Conservation (phyloP, 2,888 invertebrate genomes). For the Oligia fasciuncula region DNA sequence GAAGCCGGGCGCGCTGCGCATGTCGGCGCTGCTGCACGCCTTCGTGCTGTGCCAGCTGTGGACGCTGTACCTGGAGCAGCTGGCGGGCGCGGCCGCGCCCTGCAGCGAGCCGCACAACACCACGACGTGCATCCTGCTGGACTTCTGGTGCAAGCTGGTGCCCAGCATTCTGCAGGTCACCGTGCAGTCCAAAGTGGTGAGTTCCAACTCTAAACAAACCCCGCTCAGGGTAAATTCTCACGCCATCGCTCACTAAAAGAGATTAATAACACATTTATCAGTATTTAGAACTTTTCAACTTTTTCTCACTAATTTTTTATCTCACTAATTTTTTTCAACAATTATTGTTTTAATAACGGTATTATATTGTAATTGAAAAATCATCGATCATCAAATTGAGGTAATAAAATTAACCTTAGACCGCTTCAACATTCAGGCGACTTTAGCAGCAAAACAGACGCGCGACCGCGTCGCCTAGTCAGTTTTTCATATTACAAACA, state of each 20-base stretch:
- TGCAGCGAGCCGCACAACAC: constrained; percentile 93
- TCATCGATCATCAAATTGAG: too few relatives aligned
- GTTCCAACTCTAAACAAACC: constrained; percentile 62
- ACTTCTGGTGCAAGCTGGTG: constrained; percentile 99
- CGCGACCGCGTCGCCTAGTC: too few relatives aligned
- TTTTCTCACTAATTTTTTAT: background rate
- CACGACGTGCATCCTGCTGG: constrained; percentile 95
- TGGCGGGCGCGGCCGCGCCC: constrained; percentile 92
- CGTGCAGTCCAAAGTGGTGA: constrained; percentile 94
- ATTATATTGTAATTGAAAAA: too few relatives aligned
- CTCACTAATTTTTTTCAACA: too few relatives aligned
- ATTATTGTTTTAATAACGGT: too few relatives aligned
- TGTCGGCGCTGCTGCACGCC: constrained; percentile 99
- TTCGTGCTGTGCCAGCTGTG: constrained; percentile 99
- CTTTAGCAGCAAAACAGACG: too few relatives aligned
- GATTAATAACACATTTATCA: background rate
- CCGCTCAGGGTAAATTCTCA: background rate
- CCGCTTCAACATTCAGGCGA: too few relatives aligned
- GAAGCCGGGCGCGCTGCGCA: constrained; percentile 94
- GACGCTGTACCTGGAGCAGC: constrained; percentile 99
- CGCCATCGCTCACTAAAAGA: too few relatives aligned
- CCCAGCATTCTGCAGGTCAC: constrained; percentile 98
- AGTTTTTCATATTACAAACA: too few relatives aligned
- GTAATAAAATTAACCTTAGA: too few relatives aligned
- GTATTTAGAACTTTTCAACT: background rate